phyloP scores from a whole-genome alignment of 2,113 vertebrate species.

The Proterorhinus semilunaris region DNA sequence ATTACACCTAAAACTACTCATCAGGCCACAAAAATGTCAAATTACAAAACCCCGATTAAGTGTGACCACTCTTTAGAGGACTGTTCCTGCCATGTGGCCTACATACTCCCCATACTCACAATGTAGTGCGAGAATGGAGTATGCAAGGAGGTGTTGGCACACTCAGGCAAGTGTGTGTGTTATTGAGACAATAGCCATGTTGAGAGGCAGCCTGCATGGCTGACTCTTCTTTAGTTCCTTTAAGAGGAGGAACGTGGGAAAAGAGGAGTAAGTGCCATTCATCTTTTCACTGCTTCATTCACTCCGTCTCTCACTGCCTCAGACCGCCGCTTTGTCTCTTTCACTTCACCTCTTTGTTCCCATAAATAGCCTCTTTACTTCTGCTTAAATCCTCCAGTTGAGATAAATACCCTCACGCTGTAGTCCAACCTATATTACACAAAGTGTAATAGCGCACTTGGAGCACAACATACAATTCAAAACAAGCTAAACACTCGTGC shows the following conservation, averaged over 20 bases:
- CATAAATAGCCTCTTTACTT: conserved; percentile 75
- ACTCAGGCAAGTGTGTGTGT: conserved; percentile 53
- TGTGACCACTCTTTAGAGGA: conserved; percentile 23
- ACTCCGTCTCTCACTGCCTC: conserved; percentile 51
- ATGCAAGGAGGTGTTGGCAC: conserved; percentile 36
- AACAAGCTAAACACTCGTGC: conserved; percentile 25
- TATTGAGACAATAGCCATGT: conserved; percentile 62
- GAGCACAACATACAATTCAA: conserved; percentile 44
- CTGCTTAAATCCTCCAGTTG: conserved; percentile 58
- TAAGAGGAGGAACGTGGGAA: conserved; percentile 77
- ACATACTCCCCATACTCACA: conserved; percentile 19
- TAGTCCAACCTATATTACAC: conserved; percentile 51
- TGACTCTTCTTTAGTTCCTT: conserved; percentile 69
- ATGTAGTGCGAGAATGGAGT: conserved; percentile 7
- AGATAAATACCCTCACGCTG: conserved; percentile 58
- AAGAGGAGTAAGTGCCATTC: conserved; percentile 79
- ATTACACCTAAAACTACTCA: background rate
- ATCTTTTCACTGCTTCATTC: conserved; percentile 70
- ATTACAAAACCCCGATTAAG: background rate
- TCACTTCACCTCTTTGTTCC: conserved; percentile 68
- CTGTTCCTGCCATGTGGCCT: conserved; percentile 9
- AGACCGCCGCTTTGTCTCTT: conserved; percentile 53
- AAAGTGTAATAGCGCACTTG: conserved; percentile 17
- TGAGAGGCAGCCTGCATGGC: conserved; percentile 67
- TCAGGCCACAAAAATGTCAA: background rate